Conservation (phyloP, 2,888 invertebrate species). For the Lasioglossum zephyrum region DNA sequence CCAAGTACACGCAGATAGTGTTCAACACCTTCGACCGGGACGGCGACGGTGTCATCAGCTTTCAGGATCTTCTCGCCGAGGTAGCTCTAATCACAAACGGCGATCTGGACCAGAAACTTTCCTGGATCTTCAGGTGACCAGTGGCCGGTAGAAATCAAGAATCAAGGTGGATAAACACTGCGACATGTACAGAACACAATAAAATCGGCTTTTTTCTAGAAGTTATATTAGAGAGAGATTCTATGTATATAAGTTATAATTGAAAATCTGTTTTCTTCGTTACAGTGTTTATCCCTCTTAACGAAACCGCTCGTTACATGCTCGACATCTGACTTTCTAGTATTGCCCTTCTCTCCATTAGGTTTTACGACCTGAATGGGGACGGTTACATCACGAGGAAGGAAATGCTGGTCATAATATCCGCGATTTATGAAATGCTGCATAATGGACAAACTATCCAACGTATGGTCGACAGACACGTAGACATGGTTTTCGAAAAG, state of each 20-base stretch:
- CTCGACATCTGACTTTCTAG: conserved; percentile 25
- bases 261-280: neutral
- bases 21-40: conserved; percentile 79
- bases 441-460: conserved; percentile 69
- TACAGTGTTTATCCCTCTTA: conserved; percentile 3
- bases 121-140: conserved; percentile 80
- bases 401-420: conserved; percentile 77
- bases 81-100: conserved; percentile 77
- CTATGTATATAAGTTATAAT: neutral
- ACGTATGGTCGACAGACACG: conserved; percentile 73
- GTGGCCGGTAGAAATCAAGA: neutral
- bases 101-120: conserved; percentile 75
- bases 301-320: neutral
- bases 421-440: conserved; percentile 80
- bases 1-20: conserved; percentile 79
- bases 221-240: neutral
- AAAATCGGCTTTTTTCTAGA: neutral
- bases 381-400: conserved; percentile 79
- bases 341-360: conserved; percentile 48
- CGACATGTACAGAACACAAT: neutral
- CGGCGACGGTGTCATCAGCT: conserved; percentile 78
- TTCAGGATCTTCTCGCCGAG: conserved; percentile 75
- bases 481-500: conserved; percentile 78
- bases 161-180: neutral
- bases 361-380: conserved; percentile 79